Evolutionary conservation across 1,140 invertebrate genomes (phyloP).

Genomic region (Heliothis virescens): DNA sequence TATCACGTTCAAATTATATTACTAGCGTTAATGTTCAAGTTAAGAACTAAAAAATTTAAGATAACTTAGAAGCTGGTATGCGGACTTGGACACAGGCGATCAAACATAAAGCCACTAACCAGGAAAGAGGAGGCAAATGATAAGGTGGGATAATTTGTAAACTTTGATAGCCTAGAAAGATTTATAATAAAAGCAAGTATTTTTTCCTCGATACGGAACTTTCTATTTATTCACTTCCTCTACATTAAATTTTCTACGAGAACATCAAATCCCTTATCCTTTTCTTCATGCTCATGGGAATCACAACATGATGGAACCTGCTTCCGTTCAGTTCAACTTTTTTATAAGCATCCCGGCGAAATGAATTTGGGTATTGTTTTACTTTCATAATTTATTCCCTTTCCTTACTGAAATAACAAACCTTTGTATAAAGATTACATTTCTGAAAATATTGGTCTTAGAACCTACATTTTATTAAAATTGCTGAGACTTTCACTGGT

Average conservation of each 20-base stretch:
- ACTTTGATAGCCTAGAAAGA: too few relatives aligned
- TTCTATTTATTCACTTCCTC: background rate
- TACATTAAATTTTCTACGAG: conserved; percentile 1
- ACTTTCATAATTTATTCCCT: background rate
- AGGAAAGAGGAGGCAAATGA: too few relatives aligned
- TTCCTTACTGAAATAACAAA: background rate
- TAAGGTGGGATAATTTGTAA: too few relatives aligned
- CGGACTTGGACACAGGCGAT: too few relatives aligned
- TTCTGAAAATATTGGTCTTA: background rate
- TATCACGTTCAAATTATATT: too few relatives aligned
- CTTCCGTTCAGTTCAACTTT: conserved; percentile 11
- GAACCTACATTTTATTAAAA: too few relatives aligned
- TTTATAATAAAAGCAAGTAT: too few relatives aligned
- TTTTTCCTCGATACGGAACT: background rate
- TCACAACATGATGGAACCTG: background rate
- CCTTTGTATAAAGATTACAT: background rate
- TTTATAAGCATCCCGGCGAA: background rate
- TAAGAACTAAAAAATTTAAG: too few relatives aligned
- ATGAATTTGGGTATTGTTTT: background rate
- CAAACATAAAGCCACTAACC: too few relatives aligned
- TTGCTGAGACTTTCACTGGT: too few relatives aligned
- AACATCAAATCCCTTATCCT: background rate
- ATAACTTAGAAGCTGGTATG: too few relatives aligned
- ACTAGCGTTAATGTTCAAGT: too few relatives aligned
- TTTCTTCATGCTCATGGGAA: background rate